Percentiles rank a stretch among this genome's conserved stretches.
Conservation (phyloP, 1,140 invertebrate genomes). For the Pseudobourletiella spinata region DNA sequence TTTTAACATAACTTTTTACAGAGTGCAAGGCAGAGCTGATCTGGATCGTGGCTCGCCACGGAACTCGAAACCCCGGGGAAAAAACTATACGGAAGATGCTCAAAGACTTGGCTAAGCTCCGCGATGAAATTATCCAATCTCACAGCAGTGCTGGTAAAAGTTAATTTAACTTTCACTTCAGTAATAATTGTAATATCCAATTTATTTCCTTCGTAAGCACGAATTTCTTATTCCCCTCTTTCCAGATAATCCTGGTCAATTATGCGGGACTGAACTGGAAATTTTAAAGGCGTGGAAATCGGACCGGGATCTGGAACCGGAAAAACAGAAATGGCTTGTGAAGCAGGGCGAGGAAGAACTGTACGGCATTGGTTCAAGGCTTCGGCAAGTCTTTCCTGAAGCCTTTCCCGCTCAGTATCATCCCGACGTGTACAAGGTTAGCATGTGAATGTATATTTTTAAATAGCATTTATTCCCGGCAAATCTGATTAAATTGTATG, state of each 20-base stretch:
- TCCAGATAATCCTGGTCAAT: slow-evolving; percentile 27
- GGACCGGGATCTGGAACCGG: slow-evolving; percentile 29
- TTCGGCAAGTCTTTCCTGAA: slow-evolving; percentile 53
- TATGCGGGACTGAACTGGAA: slow-evolving; percentile 40
- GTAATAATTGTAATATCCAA: neutral
- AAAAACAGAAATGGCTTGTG: slow-evolving; percentile 48
- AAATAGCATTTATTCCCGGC: slow-evolving; percentile 12
- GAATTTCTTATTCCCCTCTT: slow-evolving; percentile 22
- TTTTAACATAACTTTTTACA: slow-evolving; percentile 34
- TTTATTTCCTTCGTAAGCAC: slow-evolving; percentile 9
- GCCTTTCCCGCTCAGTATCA: slow-evolving; percentile 50
- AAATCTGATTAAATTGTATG: too few relatives aligned
- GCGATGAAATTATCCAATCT: neutral
- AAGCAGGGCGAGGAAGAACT: slow-evolving; percentile 59
- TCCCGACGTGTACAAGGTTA: slow-evolving; percentile 50
- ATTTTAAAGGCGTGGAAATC: slow-evolving; percentile 48
- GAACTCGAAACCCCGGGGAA: slow-evolving; percentile 54
- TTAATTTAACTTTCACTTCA: neutral
- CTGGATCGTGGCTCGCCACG: slow-evolving; percentile 58
- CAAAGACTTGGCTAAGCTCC: neutral
- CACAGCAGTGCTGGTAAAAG: neutral
- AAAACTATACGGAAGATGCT: slow-evolving; percentile 41
- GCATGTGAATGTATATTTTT: neutral
- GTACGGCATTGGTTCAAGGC: slow-evolving; percentile 53
- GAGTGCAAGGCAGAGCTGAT: slow-evolving; percentile 53